A percentile compares a stretch with the other conserved stretches of the same genome.
Evolutionary conservation across 1,140 invertebrate genomes (phyloP).

Genomic region (Heliconius eleuchia): DNA sequence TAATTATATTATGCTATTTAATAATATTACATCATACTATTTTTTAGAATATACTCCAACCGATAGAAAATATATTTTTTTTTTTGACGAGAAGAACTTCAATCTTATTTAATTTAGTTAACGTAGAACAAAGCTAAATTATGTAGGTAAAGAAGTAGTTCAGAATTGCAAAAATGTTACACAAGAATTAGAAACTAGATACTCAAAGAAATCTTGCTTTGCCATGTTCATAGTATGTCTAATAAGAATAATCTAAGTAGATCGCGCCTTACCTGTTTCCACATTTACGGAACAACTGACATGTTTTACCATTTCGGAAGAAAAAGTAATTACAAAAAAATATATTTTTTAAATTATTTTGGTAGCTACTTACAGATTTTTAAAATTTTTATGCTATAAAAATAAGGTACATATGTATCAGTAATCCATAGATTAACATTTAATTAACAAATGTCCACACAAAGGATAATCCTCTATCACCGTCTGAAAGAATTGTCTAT

Average conservation of each 20-base stretch:
- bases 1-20: too few species aligned
- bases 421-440: not conserved
- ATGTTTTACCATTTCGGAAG: not conserved
- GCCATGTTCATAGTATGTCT: conserved; percentile 38
- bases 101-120: not conserved
- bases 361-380: too few species aligned
- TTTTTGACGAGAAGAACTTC: not conserved
- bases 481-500: conserved; percentile 25
- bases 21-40: too few species aligned
- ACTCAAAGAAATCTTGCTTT: not conserved
- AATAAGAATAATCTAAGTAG: conserved; percentile 49
- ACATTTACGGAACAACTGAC: conserved; percentile 4
- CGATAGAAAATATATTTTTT: not conserved
- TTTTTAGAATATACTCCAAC: too few species aligned
- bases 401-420: not conserved
- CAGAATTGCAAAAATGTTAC: not conserved
- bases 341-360: not conserved
- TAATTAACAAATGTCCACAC: not conserved
- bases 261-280: conserved; percentile 44
- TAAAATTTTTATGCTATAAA: too few species aligned
- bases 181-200: not conserved
- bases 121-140: not conserved
- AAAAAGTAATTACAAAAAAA: not conserved
- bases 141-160: not conserved
- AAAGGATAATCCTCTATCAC: not conserved